These are phyloP conservation scores for Eupithecia insigniata DNA, from an alignment of 2,888 invertebrate species.

Conservation along the genomic window DNA sequence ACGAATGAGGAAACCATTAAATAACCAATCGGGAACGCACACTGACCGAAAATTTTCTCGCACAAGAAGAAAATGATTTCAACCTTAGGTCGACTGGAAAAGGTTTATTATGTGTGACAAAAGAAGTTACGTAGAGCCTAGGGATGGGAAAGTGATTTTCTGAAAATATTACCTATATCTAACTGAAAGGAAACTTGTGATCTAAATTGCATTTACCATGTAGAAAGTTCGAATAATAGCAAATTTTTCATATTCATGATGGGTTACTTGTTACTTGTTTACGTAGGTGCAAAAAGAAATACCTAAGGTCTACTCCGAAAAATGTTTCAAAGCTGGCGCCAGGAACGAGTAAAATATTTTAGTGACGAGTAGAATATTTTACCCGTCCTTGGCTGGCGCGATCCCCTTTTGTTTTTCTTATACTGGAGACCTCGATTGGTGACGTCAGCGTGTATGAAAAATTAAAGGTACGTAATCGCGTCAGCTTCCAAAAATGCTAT, in stretches of 20 bases:
- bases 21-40: constrained; percentile 73
- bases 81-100: constrained; percentile 51
- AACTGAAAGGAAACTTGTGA: too few species aligned
- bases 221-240: neutral
- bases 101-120: constrained; percentile 54
- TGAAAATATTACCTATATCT: neutral
- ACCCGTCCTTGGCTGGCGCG: too few species aligned
- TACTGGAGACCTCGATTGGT: too few species aligned
- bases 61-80: constrained; percentile 35
- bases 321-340: too few species aligned
- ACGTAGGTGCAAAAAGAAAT: too few species aligned
- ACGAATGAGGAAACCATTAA: constrained; percentile 81
- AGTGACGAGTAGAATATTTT: too few species aligned
- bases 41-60: constrained; percentile 34
- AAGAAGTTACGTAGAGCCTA: constrained; percentile 42
- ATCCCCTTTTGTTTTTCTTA: too few species aligned
- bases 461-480: too few species aligned
- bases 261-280: neutral
- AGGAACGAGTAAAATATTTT: too few species aligned
- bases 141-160: constrained; percentile 29
- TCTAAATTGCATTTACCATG: neutral
- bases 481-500: too few species aligned
- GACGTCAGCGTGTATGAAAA: too few species aligned
- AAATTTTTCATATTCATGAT: neutral
- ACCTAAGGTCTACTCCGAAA: too few species aligned